Base-by-base conservation (phyloP, 2,797 vertebrate genomes). In the Gobionotothen gibberifrons region DNA sequence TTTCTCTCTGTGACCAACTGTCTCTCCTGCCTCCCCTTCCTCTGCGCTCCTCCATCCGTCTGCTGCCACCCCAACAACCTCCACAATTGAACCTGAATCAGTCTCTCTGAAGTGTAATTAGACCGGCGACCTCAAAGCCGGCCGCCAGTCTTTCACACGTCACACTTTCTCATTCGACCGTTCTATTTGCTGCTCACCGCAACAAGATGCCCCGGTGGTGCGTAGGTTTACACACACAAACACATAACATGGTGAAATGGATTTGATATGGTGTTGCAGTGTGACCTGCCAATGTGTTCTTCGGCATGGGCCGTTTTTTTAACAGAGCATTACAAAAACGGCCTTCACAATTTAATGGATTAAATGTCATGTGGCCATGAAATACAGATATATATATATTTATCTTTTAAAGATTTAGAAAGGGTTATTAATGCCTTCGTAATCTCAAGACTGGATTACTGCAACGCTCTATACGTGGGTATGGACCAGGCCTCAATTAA, bases 61-160 rank as follows among this genome's bases (percentile, higher is more conserved):
- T 57, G 62, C 82, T 55, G 58, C 69, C 56, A 39, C 42, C 80
- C 9, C 6, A 43, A 39, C 82, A 70, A 86, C 85, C 85, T 83
- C 86, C 74, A 72, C 57, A 72, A 76, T 77, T 70, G 77, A 84
- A 73, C 79, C 87, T 69, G 75, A 89, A 89, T 88, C 82, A 79
- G 78, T 86, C 89, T 89, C 85, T 85, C 80, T 90, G 85, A 89
- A 87, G 87, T 89, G 88, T 89, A 92, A 93, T 92, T 90, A 91
- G 84, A 89, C 80, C 60, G 44, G 51, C 48, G 84, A 91, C 90
- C 89, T 90, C 85, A 87, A 73, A 72, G 74, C 74, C 42, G 67
- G 70, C 75, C 61, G 79, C 72, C 80, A 39, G 74, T 84, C 74
- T 73, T 66, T 87, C 82, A 78, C 76, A 76, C 72, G 79, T 84